These are phyloP conservation scores for Apamea monoglypha DNA, from an alignment of 2,888 invertebrate species.

Conservation along the genomic window DNA sequence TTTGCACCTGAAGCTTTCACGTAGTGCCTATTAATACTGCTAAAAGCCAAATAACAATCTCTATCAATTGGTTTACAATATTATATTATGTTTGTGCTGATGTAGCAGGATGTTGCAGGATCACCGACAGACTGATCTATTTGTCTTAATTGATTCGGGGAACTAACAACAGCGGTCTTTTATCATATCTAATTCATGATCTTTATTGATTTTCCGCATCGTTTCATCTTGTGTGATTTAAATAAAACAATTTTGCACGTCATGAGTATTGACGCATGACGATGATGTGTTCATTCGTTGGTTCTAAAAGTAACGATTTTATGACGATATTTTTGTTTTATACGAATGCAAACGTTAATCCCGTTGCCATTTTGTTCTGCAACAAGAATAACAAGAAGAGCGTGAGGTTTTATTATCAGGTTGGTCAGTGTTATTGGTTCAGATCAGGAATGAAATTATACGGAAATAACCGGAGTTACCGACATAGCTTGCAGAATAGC, in stretches of 20 bases:
- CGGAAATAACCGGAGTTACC: too few species aligned
- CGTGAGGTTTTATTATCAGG: too few species aligned
- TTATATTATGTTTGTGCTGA: slow-evolving; percentile 4
- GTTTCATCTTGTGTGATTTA: slow-evolving; percentile 28
- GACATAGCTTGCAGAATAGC: not conserved
- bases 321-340: not conserved
- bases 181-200: slow-evolving; percentile 37
- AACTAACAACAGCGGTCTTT: slow-evolving; percentile 13
- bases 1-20: slow-evolving; percentile 53
- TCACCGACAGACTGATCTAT: slow-evolving; percentile 19
- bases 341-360: not conserved
- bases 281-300: not conserved
- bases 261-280: not conserved
- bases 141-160: slow-evolving; percentile 44
- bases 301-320: slow-evolving; percentile 9
- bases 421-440: not conserved
- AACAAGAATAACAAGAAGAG: not conserved
- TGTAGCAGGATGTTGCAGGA: slow-evolving; percentile 16
- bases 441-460: too few species aligned
- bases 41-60: slow-evolving; percentile 44
- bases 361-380: not conserved
- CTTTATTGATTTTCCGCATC: slow-evolving; percentile 19
- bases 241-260: slow-evolving; percentile 12
- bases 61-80: slow-evolving; percentile 25
- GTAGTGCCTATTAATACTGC: slow-evolving; percentile 30